Evolutionary conservation across 1,140 invertebrate species (phyloP).

Genomic region (Drosophila littoralis): DNA sequence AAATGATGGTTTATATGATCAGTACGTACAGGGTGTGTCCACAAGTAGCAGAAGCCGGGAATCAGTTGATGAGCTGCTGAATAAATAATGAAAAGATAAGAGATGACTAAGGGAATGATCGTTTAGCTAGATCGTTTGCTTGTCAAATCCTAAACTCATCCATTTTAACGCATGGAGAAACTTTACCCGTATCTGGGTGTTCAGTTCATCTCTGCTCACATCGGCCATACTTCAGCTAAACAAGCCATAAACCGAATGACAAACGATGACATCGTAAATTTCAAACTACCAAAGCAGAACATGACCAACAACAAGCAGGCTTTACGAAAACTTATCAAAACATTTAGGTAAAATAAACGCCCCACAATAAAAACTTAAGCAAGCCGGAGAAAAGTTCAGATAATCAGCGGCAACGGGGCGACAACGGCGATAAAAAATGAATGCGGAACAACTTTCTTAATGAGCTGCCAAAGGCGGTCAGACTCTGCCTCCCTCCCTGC

Average conservation of each 20-base stretch:
- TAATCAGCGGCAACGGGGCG: constrained; percentile 70
- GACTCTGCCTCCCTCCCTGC: neutral
- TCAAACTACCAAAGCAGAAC: constrained; percentile 50
- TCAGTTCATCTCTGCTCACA: constrained; percentile 5
- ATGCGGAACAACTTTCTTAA: constrained; percentile 82
- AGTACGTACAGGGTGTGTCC: constrained; percentile 25
- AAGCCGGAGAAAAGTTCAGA: constrained; percentile 67
- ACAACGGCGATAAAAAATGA: constrained; percentile 79
- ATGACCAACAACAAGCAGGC: constrained; percentile 34
- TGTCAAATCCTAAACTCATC: neutral
- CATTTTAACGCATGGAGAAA: neutral
- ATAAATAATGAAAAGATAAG: constrained; percentile 2
- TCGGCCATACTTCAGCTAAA: constrained; percentile 48
- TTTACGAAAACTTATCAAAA: constrained; percentile 73
- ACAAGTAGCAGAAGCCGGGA: constrained; percentile 37
- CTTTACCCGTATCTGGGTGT: neutral
- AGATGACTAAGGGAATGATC: neutral
- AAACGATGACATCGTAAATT: constrained; percentile 76
- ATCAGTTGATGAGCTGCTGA: constrained; percentile 14
- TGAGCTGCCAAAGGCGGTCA: constrained; percentile 79
- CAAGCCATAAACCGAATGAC: constrained; percentile 82
- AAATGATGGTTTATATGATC: constrained; percentile 62
- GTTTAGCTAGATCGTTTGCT: neutral
- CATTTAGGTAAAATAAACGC: constrained; percentile 81
- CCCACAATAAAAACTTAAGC: constrained; percentile 63